Evolutionary conservation across 2,888 invertebrate genomes (phyloP).

Genomic region (Adineta ricciae): DNA sequence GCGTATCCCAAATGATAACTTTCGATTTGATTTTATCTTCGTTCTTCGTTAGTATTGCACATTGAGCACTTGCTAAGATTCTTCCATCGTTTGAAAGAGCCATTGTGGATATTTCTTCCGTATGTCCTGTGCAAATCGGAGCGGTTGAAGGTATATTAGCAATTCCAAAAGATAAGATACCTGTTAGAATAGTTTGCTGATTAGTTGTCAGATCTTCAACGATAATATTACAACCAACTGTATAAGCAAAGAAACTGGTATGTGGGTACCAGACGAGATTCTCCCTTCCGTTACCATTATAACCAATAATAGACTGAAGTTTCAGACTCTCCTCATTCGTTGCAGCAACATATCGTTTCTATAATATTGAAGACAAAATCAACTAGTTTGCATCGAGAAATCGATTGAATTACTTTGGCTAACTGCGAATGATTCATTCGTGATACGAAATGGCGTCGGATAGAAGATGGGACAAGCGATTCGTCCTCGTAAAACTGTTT

Average conservation of each 20-base stretch:
- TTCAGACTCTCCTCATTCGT: conserved; percentile 46
- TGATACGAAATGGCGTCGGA: neutral
- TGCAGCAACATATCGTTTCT: conserved; percentile 47
- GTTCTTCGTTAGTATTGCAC: neutral
- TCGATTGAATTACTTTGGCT: neutral
- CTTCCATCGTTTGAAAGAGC: conserved; percentile 22
- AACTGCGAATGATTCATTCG: conserved; percentile 11
- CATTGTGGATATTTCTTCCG: conserved; percentile 29
- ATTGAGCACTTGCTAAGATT: neutral
- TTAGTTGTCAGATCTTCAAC: conserved; percentile 46
- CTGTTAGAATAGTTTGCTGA: conserved; percentile 43
- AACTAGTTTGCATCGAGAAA: too few relatives aligned
- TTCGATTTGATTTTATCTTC: neutral
- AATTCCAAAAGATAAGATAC: conserved; percentile 34
- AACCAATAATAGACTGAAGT: conserved; percentile 45
- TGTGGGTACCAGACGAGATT: conserved; percentile 49
- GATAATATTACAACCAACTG: conserved; percentile 44
- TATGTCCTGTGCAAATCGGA: neutral
- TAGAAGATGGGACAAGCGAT: neutral
- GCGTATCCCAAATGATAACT: conserved; percentile 7
- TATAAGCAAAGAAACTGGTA: conserved; percentile 47
- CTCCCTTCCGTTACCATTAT: conserved; percentile 46
- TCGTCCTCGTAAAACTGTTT: neutral
- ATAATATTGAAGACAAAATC: neutral
- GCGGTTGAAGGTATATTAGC: neutral